These are phyloP conservation scores for Donacobius atricapilla DNA, from an alignment of 2,113 vertebrate species.

Conservation along the genomic window DNA sequence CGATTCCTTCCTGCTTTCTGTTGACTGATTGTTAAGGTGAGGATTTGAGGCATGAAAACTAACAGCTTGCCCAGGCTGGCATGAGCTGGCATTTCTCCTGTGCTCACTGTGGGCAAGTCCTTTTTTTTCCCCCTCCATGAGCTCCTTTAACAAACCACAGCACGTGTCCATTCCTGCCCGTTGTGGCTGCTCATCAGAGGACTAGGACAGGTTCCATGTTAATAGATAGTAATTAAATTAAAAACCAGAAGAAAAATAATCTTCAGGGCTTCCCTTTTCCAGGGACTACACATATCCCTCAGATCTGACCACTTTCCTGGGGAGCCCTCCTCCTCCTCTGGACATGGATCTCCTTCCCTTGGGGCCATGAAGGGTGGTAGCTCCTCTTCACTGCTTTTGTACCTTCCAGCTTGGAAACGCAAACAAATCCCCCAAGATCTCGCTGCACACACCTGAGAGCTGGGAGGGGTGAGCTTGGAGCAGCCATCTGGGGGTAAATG, in stretches of 20 bases:
- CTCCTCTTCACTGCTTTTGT: not conserved
- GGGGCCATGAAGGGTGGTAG: not conserved
- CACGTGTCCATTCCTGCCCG: fast-evolving
- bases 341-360: not conserved
- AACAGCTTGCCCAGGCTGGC: not conserved
- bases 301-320: not conserved
- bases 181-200: not conserved
- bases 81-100: not conserved
- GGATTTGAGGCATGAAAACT: not conserved
- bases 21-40: constrained; percentile 56
- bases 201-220: not conserved
- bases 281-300: not conserved
- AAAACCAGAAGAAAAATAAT: not conserved
- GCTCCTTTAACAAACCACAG: not conserved
- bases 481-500: not conserved
- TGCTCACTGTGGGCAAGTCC: not conserved
- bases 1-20: not conserved
- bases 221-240: not conserved
- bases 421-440: not conserved
- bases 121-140: not conserved
- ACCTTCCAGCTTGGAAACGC: not conserved
- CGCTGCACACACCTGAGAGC: fast-evolving
- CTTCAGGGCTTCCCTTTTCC: not conserved
- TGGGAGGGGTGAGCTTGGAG: not conserved
- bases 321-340: not conserved